These are phyloP conservation scores for Drosophila limbata DNA, from an alignment of 2,888 invertebrate species.

Conservation along the genomic window DNA sequence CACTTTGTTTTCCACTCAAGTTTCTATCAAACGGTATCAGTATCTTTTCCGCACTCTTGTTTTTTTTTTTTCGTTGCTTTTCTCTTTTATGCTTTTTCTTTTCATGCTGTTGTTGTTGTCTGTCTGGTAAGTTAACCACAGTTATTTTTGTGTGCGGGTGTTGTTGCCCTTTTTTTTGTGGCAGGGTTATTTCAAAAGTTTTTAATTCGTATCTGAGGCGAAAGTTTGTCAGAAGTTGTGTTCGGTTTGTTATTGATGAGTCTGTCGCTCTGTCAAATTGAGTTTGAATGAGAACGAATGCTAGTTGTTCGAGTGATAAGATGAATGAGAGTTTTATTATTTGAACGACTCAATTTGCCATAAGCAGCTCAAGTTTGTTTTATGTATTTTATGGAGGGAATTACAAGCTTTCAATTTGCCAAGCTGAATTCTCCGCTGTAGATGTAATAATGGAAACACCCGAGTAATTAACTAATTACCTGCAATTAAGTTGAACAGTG, in stretches of 20 bases:
- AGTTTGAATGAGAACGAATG: conserved; percentile 6
- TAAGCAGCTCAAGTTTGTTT: not conserved
- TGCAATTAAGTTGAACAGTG: conserved; percentile 37
- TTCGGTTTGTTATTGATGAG: conserved; percentile 53
- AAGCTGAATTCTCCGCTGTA: not conserved
- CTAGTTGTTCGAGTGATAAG: not conserved
- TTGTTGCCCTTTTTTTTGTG: conserved; percentile 27
- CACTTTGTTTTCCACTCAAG: conserved; percentile 64
- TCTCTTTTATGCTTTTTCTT: not conserved
- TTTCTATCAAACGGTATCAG: conserved; percentile 45
- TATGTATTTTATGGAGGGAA: not conserved
- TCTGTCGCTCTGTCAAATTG: conserved; percentile 36
- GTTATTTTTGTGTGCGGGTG: conserved; percentile 49
- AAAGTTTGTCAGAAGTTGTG: conserved; percentile 36
- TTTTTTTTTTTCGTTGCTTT: not conserved
- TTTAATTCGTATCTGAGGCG: conserved; percentile 42
- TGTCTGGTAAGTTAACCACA: conserved; percentile 65
- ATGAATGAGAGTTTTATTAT: conserved; percentile 1
- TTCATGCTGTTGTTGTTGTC: conserved; percentile 41
- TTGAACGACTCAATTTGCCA: not conserved
- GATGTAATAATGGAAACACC: not conserved
- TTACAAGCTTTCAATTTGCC: conserved; percentile 1
- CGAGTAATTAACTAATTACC: conserved; percentile 42
- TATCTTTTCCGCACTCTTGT: conserved; percentile 21
- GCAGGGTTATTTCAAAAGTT: conserved; percentile 48